Percentiles rank a stretch among this genome's conserved stretches.
Conservation (phyloP, 2,797 vertebrate genomes). For the Triplophysa bombifrons region DNA sequence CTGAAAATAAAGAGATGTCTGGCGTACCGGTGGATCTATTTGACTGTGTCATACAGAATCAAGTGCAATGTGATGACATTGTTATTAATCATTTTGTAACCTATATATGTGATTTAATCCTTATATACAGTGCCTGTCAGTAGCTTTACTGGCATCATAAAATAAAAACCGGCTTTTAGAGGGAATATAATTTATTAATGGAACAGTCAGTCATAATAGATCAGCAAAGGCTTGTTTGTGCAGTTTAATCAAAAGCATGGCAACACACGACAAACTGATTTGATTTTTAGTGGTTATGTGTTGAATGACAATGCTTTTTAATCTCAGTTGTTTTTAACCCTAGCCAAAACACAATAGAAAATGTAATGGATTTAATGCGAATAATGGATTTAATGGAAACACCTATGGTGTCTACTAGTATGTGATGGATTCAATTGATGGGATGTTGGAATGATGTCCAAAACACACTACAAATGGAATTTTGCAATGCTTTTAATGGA, state of each 20-base stretch:
- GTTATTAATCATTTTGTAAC: conserved; percentile 37
- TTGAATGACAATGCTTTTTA: neutral
- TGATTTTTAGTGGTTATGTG: neutral
- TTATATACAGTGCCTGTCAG: conserved; percentile 7
- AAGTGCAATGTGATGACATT: conserved; percentile 19
- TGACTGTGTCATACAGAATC: conserved; percentile 19
- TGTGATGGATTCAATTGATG: too few relatives aligned
- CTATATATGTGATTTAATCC: conserved; percentile 28
- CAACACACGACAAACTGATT: neutral
- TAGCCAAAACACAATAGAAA: too few relatives aligned
- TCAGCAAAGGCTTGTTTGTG: conserved; percentile 23
- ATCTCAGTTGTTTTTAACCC: neutral
- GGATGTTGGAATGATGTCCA: too few relatives aligned
- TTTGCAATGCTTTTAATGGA: too few relatives aligned
- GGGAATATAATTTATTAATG: conserved; percentile 19
- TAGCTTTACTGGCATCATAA: conserved; percentile 33
- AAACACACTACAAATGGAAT: too few relatives aligned
- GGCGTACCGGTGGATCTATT: conserved; percentile 22
- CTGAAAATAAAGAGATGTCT: conserved; percentile 49
- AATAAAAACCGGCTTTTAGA: conserved; percentile 30
- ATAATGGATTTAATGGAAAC: too few relatives aligned
- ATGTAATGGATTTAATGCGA: too few relatives aligned
- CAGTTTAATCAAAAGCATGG: conserved; percentile 22
- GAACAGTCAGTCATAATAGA: conserved; percentile 35
- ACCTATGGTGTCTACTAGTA: too few relatives aligned